phyloP scores from a whole-genome alignment of 2,797 vertebrate species.

The Octomys mimax region DNA sequence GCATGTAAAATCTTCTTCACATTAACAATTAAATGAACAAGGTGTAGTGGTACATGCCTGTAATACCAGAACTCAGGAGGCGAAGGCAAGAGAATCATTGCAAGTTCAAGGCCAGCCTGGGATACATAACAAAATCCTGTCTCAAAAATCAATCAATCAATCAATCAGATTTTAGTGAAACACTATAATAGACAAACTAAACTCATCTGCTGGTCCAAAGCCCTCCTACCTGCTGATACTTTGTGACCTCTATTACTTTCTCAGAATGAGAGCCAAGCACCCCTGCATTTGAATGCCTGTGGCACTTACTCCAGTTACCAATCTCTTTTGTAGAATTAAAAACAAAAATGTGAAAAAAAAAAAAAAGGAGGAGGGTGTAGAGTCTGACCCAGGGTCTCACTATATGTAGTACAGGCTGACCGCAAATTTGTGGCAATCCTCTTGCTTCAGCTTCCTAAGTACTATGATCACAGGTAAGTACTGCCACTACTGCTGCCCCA shows the following conservation, averaged over 20 bases:
- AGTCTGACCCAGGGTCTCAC: not conserved
- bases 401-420: not conserved
- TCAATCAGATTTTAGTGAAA: slow-evolving; percentile 30
- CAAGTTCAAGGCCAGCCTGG: too few relatives aligned
- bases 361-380: not conserved
- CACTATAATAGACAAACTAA: slow-evolving; percentile 2
- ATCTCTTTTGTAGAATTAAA: not conserved
- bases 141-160: not conserved
- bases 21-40: not conserved
- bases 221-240: not conserved
- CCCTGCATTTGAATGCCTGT: not conserved
- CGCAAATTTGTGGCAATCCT: not conserved
- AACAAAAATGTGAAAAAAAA: not conserved
- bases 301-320: not conserved
- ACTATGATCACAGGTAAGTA: not conserved
- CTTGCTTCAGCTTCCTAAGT: not conserved
- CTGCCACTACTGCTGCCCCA: not conserved
- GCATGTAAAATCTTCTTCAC: slow-evolving; percentile 33
- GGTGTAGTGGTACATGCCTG: too few relatives aligned
- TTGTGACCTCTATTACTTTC: not conserved
- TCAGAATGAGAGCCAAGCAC: not conserved
- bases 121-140: not conserved
- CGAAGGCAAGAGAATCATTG: too few relatives aligned
- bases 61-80: too few relatives aligned
- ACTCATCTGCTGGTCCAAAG: not conserved